These are phyloP conservation scores for Trichogramma dendrolimi DNA, from an alignment of 2,888 invertebrate species.

Conservation along the genomic window DNA sequence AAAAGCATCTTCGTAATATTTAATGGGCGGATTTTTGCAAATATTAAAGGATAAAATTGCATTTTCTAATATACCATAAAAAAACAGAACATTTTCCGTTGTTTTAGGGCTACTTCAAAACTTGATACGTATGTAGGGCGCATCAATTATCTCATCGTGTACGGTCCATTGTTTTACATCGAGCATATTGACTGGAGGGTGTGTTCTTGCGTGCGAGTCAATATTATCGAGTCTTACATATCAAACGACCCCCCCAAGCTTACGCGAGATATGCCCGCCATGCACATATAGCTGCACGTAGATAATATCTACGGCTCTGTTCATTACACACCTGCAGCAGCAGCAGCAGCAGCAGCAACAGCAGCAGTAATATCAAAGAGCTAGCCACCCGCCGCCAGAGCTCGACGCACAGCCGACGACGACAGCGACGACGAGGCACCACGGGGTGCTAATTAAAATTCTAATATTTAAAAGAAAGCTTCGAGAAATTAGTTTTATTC, in stretches of 20 bases:
- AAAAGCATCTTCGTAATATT: too few relatives aligned
- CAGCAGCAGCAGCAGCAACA: conserved; percentile 3
- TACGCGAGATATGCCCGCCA: conserved; percentile 7
- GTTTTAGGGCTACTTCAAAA: too few relatives aligned
- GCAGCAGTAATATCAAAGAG: conserved; percentile 10
- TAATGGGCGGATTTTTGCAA: too few relatives aligned
- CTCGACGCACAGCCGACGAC: neutral
- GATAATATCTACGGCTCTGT: neutral
- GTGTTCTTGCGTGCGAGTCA: conserved; percentile 17
- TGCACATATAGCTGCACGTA: neutral
- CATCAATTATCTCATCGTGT: conserved; percentile 11
- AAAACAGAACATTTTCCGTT: too few relatives aligned
- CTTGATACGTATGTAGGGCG: too few relatives aligned
- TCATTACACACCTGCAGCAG: neutral
- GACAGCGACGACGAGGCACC: conserved; percentile 4
- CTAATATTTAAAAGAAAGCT: conserved; percentile 1
- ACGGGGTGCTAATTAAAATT: conserved; percentile 22
- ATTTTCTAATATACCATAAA: too few relatives aligned
- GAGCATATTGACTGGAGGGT: neutral
- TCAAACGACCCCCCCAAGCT: conserved; percentile 1
- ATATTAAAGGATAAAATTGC: too few relatives aligned
- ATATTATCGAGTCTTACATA: conserved; percentile 25
- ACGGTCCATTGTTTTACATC: conserved; percentile 18
- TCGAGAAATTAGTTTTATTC: neutral
- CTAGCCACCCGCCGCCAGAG: neutral